A percentile compares a stretch with the other conserved stretches of the same genome.
These are phyloP conservation scores for Uloborus plumipes DNA, from an alignment of 2,888 invertebrate species.

Conservation along the genomic window DNA sequence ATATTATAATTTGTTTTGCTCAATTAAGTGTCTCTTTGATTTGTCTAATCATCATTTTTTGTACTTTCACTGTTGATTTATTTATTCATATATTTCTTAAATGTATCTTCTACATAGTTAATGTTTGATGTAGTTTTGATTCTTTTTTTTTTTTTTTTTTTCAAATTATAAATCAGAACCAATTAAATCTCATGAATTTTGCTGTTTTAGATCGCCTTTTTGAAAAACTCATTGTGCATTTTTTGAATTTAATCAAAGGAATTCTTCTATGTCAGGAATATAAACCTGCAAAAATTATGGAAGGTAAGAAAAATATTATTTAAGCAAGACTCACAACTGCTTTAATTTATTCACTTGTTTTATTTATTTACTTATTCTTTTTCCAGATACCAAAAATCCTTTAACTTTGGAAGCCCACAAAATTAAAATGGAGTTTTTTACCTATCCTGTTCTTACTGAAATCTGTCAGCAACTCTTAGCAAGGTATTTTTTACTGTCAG, in stretches of 20 bases:
- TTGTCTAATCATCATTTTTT: too few relatives aligned
- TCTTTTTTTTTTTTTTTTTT: neutral
- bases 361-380: conserved; percentile 36
- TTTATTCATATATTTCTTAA: neutral
- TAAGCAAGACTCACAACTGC: too few relatives aligned
- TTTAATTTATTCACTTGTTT: neutral
- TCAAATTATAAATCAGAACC: too few relatives aligned
- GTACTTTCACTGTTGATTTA: neutral
- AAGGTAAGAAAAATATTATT: conserved; percentile 71
- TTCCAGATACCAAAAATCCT: conserved; percentile 71
- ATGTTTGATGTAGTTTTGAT: too few relatives aligned
- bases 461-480: conserved; percentile 88
- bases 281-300: conserved; percentile 77
- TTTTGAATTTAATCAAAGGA: conserved; percentile 88
- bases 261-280: conserved; percentile 85
- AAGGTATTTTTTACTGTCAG: conserved; percentile 87
- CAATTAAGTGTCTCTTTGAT: too few relatives aligned
- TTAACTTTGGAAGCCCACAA: conserved; percentile 76
- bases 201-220: conserved; percentile 77
- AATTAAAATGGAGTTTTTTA: conserved; percentile 84
- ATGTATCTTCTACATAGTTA: too few relatives aligned
- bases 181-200: too few relatives aligned
- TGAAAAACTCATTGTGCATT: conserved; percentile 89
- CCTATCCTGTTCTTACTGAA: conserved; percentile 81
- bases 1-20: too few relatives aligned